A percentile compares a stretch with the other conserved stretches of the same genome.
phyloP scores from a whole-genome alignment of 30 jellyfish, hydroid and myxozoan genomes.

The Mastigias papua region DNA sequence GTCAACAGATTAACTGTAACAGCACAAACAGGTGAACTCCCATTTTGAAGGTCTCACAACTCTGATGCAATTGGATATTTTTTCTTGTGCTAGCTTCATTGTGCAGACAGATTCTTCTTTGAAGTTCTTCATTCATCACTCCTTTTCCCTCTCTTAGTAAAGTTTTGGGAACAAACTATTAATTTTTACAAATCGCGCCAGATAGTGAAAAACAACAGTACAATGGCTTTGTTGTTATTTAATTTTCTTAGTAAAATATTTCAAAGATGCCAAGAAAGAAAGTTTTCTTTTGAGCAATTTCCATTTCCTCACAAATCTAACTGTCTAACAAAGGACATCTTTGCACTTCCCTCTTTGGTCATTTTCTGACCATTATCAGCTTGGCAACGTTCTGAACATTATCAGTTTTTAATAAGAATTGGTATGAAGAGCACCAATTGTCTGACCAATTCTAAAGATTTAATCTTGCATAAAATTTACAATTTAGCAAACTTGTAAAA shows the following conservation, averaged over 20 bases:
- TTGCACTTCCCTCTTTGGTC: constrained; percentile 4
- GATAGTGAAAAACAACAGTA: not conserved
- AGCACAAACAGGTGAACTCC: not conserved
- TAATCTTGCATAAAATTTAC: not conserved
- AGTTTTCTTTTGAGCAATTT: not conserved
- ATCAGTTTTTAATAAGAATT: not conserved
- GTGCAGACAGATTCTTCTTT: not conserved
- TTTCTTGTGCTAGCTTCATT: not conserved
- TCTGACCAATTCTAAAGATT: not conserved
- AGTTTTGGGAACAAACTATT: not conserved
- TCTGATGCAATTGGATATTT: not conserved
- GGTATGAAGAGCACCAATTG: not conserved
- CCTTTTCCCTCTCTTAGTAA: not conserved
- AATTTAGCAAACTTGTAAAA: not conserved
- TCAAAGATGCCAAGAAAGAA: not conserved
- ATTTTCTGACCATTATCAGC: too few species aligned
- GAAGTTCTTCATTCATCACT: not conserved
- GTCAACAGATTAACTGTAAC: too few species aligned
- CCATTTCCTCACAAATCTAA: not conserved
- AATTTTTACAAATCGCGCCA: not conserved
- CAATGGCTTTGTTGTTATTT: not conserved
- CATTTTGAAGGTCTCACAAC: not conserved
- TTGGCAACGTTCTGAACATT: not conserved
- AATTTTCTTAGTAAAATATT: not conserved
- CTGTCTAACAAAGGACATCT: not conserved